phyloP scores from a whole-genome alignment of 2,797 vertebrate species.

The Chiloscyllium punctatum region DNA sequence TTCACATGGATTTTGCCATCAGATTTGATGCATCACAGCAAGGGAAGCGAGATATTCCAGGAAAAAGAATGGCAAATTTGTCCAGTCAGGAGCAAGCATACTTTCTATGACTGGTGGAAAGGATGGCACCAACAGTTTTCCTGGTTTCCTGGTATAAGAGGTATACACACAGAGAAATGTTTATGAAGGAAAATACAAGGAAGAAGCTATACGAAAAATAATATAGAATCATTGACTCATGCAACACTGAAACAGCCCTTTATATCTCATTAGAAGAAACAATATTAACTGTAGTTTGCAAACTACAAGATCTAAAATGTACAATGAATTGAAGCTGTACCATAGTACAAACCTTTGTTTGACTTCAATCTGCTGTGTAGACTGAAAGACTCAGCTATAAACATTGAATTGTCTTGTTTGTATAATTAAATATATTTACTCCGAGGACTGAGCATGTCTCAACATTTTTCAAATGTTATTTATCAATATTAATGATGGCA shows the following conservation, averaged over 20 bases:
- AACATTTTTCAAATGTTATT: background rate
- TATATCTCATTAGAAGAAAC: background rate
- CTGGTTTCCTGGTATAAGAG: background rate
- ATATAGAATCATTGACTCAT: no score
- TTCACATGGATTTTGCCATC: background rate
- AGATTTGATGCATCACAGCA: background rate
- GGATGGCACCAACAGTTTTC: no score
- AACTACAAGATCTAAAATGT: background rate
- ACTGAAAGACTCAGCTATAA: conserved; percentile 16
- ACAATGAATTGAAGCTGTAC: background rate
- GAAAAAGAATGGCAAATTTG: background rate
- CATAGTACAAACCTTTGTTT: background rate
- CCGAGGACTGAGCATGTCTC: background rate
- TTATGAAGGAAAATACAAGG: background rate
- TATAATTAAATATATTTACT: background rate
- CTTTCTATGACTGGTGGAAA: background rate
- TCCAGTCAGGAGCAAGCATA: background rate
- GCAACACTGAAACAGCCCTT: no score
- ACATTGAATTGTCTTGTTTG: background rate
- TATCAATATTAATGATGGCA: background rate
- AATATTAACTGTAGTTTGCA: background rate
- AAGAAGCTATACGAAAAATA: background rate
- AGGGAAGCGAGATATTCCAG: background rate
- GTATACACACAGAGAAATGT: background rate
- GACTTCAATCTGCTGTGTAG: background rate